These are phyloP conservation scores for Heliconius nattereri DNA, from an alignment of 1,140 invertebrate genomes.

Conservation along the genomic window DNA sequence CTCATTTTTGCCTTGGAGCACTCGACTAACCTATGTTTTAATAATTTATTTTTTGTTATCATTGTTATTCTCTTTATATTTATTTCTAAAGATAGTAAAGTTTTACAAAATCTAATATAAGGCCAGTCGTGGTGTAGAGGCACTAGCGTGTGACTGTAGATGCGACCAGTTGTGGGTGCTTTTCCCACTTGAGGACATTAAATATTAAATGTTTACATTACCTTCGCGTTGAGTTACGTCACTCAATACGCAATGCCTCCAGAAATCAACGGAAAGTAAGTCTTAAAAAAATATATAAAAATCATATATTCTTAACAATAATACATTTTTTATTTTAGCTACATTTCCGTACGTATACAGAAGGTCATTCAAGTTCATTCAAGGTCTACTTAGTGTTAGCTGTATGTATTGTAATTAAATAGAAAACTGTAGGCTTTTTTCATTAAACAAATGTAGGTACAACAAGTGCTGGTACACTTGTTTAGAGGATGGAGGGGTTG, in stretches of 20 bases:
- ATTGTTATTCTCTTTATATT: neutral
- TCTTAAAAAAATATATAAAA: no score
- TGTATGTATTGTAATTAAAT: neutral
- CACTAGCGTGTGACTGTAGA: no score
- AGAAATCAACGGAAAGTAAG: no score
- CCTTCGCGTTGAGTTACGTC: no score
- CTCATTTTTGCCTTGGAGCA: constrained; percentile 31
- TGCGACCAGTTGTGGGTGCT: no score
- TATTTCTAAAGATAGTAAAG: neutral
- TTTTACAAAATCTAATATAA: no score
- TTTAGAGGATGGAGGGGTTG: neutral
- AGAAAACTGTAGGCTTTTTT: neutral
- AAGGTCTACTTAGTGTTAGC: neutral
- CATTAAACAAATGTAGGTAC: neutral
- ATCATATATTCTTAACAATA: no score
- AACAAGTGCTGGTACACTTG: neutral
- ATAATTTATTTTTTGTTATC: neutral
- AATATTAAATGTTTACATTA: no score
- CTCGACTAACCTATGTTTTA: neutral
- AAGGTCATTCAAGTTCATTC: neutral
- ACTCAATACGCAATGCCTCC: no score
- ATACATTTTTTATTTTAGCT: neutral
- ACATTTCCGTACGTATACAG: neutral
- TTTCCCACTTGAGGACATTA: no score
- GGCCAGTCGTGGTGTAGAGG: no score